Evolutionary conservation across 2,888 invertebrate genomes (phyloP).

Genomic region (Chymomyza fuscimana): DNA sequence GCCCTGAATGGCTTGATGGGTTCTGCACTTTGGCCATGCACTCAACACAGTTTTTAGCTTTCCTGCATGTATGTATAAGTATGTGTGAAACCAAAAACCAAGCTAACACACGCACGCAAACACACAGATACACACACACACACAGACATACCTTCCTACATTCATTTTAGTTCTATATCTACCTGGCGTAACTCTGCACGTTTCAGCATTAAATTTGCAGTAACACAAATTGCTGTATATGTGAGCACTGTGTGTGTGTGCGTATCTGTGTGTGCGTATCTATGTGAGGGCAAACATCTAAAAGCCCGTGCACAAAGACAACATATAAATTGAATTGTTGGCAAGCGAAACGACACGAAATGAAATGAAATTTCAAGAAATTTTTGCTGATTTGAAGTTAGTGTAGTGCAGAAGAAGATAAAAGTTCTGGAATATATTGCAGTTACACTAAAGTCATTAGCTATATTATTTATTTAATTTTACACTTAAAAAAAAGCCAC

Average conservation of each 20-base stretch:
- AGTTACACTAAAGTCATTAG: neutral
- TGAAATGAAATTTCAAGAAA: conserved; percentile 63
- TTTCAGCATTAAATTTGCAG: conserved; percentile 72
- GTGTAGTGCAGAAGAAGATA: conserved; percentile 16
- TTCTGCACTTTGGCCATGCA: conserved; percentile 60
- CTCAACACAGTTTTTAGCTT: conserved; percentile 51
- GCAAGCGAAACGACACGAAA: conserved; percentile 64
- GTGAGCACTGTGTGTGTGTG: conserved; percentile 14
- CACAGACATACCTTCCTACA: neutral
- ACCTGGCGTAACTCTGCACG: conserved; percentile 42
- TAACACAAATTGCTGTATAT: conserved; percentile 74
- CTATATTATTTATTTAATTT: neutral
- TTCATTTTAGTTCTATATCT: neutral
- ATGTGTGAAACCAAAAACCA: conserved; percentile 73
- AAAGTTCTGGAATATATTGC: neutral
- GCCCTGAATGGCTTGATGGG: conserved; percentile 32
- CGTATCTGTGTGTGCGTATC: conserved; percentile 1
- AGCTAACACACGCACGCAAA: conserved; percentile 41
- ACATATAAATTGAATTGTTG: conserved; percentile 71
- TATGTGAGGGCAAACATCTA: conserved; percentile 32
- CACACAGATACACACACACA: conserved; percentile 30
- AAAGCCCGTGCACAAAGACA: conserved; percentile 69
- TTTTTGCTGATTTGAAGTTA: conserved; percentile 53
- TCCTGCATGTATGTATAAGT: conserved; percentile 62
- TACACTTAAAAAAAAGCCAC: no score